These are phyloP conservation scores for Brachyhypopomus gauderio DNA, from an alignment of 2,113 vertebrate species.

Conservation along the genomic window DNA sequence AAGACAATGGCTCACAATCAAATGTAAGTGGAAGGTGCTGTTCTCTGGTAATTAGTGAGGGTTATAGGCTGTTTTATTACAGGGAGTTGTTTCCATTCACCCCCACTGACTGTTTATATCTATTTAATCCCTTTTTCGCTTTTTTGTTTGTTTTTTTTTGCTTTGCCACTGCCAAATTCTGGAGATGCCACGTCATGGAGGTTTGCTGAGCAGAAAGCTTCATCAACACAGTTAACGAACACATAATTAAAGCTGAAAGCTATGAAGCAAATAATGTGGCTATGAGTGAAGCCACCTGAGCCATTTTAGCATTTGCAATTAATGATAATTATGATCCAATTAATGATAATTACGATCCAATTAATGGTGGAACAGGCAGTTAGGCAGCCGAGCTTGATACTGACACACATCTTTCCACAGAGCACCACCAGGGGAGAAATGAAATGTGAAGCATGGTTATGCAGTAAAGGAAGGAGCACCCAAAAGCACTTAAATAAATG, in stretches of 20 bases:
- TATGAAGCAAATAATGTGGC: slow-evolving; percentile 49
- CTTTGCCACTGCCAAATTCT: slow-evolving; percentile 8
- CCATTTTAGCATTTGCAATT: slow-evolving; percentile 35
- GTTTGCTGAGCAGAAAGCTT: slow-evolving; percentile 48
- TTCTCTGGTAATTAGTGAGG: slow-evolving; percentile 1
- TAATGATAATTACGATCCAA: slow-evolving; percentile 57
- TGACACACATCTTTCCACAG: slow-evolving; percentile 45
- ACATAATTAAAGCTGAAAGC: slow-evolving; percentile 58
- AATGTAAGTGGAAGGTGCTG: not conserved
- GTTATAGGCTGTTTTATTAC: not conserved
- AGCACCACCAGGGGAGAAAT: slow-evolving; percentile 31
- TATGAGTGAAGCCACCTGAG: slow-evolving; percentile 56
- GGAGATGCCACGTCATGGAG: not conserved
- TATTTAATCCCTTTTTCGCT: not conserved
- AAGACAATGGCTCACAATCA: not conserved
- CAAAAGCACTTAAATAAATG: not conserved
- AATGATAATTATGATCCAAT: slow-evolving; percentile 54
- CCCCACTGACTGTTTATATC: slow-evolving; percentile 11
- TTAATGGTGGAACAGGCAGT: slow-evolving; percentile 47
- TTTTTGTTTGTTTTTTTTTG: not conserved
- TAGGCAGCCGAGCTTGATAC: slow-evolving; percentile 35
- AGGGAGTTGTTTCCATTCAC: slow-evolving; percentile 12
- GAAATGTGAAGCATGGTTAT: not conserved
- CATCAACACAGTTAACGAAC: slow-evolving; percentile 51
- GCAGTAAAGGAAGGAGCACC: no score